Percentiles rank a stretch among this genome's conserved stretches.
Evolutionary conservation across 2,888 invertebrate genomes (phyloP).

Genomic region (Leptarthrus brevirostris): DNA sequence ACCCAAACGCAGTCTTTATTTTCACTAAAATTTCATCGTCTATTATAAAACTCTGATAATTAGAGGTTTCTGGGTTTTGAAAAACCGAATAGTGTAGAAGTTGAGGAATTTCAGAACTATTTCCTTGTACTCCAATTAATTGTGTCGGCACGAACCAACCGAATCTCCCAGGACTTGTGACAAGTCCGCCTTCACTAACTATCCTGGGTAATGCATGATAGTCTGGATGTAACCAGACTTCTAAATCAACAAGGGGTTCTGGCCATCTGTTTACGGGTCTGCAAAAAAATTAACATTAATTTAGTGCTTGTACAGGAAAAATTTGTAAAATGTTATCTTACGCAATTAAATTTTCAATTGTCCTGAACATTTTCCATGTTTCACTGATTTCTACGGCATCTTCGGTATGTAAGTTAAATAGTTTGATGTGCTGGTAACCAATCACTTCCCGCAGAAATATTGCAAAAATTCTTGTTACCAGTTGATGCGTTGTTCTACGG

Average conservation of each 20-base stretch:
- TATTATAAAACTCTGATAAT: conserved; percentile 59
- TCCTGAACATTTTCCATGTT: conserved; percentile 39
- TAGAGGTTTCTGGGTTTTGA: conserved; percentile 55
- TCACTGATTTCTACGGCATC: conserved; percentile 47
- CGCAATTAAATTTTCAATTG: conserved; percentile 41
- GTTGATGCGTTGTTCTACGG: conserved; percentile 70
- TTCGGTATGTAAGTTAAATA: conserved; percentile 60
- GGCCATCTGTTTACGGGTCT: conserved; percentile 62
- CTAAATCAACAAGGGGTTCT: conserved; percentile 74
- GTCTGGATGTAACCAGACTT: conserved; percentile 77
- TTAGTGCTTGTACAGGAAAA: background rate
- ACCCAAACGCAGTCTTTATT: conserved; percentile 48
- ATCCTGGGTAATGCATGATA: conserved; percentile 68
- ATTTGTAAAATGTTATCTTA: no score
- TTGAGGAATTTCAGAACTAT: conserved; percentile 7
- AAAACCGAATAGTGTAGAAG: conserved; percentile 59
- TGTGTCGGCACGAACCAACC: conserved; percentile 74
- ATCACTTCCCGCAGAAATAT: conserved; percentile 70
- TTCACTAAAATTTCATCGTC: conserved; percentile 55
- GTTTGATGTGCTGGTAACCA: conserved; percentile 67
- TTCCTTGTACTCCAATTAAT: conserved; percentile 58
- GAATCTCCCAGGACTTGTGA: conserved; percentile 71
- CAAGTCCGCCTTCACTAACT: conserved; percentile 69
- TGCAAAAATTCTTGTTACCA: conserved; percentile 71
- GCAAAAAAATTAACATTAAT: conserved; percentile 47